phyloP scores from a whole-genome alignment of 2,888 invertebrate species.

The Papilio gigon region DNA sequence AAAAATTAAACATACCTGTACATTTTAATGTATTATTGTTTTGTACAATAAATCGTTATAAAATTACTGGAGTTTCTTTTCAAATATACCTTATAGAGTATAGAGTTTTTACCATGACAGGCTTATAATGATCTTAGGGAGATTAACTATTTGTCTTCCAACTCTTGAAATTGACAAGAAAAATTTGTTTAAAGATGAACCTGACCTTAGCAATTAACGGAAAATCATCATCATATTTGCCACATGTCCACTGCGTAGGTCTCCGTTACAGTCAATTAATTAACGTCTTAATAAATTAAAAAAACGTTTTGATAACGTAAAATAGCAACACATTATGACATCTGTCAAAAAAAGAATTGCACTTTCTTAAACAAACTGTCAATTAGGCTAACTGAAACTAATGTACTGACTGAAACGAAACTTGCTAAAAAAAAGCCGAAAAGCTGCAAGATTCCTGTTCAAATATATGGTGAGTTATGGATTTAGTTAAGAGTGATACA shows the following conservation, averaged over 20 bases:
- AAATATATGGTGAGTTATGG: neutral
- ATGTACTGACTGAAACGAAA: constrained; percentile 4
- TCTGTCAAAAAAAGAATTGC: constrained; percentile 1
- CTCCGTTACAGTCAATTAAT: too few relatives aligned
- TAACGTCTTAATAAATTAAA: too few relatives aligned
- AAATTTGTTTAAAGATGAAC: too few relatives aligned
- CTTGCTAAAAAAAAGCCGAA: neutral
- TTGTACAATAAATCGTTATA: constrained; percentile 84
- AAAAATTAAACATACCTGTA: constrained; percentile 83
- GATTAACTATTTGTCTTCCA: too few relatives aligned
- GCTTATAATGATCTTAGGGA: too few relatives aligned
- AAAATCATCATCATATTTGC: too few relatives aligned
- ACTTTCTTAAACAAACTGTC: constrained; percentile 14
- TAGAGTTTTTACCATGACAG: too few relatives aligned
- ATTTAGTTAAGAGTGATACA: neutral
- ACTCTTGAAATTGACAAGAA: too few relatives aligned
- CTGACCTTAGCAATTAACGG: too few relatives aligned
- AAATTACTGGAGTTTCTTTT: constrained; percentile 73
- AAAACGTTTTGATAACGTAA: too few relatives aligned
- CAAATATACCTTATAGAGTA: neutral
- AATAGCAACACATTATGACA: neutral
- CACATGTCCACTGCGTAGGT: too few relatives aligned
- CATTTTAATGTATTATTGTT: constrained; percentile 84
- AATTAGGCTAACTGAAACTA: neutral
- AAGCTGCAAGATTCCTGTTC: neutral